Evolutionary conservation across 2,113 vertebrate genomes (phyloP), one percentile per base, ranked within the genome.

Genomic region (Fregata magnificens): DNA sequence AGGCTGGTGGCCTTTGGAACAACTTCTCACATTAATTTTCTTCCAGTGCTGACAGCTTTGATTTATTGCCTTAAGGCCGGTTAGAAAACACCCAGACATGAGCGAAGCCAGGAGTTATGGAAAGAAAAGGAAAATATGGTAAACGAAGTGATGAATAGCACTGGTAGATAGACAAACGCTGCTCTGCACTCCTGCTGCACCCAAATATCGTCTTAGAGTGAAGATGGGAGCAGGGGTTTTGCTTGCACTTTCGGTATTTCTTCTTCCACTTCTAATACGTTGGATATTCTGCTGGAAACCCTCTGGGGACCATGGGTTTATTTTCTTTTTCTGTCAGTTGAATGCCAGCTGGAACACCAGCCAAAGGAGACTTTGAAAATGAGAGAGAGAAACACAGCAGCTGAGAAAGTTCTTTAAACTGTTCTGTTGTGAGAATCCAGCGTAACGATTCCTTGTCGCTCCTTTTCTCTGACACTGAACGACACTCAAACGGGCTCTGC

Each of bases 11-110:
- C 97, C 97, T 95, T 95, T 95, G 94, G 95, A 97, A 96, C 95
- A 95, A 95, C 94, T 97, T 97, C 96, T 97, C 96, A 95, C 95
- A 97, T 97, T 96, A 97, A 97, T 97, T 97, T 96, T 96, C 95
- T 88, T 88, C 88, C 96, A 92, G 69, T 20, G 74, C 89, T 97
- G 97, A 97, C 97, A 97, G 84, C 93, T 96, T 95, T 97, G 97
- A 98, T 97, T 97, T 97, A 98, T 97, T 89, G 84, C 96, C 89
- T 77, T 65, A 45, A 93, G 91, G 90, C 93, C 95, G 90, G 90
- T 88, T 95, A 96, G 95, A 97, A 97, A 97, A 96, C 91, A 97
- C 93, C 82, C 97, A 97, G 97, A 97, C 96, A 31, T 97, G 93
- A 97, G 94, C 13, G 50, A 96, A 96, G 95, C 95, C 97, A 96